Conservation (phyloP, 2,888 invertebrate species). For the Corythucha ciliata region DNA sequence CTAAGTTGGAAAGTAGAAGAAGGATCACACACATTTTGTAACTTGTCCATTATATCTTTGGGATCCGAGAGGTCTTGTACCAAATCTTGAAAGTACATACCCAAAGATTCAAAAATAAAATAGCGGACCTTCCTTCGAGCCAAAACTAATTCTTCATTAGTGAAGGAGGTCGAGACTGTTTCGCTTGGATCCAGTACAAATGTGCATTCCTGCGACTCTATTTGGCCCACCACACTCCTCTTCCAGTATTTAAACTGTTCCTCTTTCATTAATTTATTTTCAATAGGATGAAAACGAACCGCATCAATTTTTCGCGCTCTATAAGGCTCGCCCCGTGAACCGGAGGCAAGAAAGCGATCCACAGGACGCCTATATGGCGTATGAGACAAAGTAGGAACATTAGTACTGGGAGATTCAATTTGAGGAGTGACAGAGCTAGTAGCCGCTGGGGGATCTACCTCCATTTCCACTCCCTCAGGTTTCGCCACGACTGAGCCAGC, state of each 20-base stretch:
- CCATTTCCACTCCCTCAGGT: no score
- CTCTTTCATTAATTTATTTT: conserved; percentile 5
- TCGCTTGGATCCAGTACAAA: conserved; percentile 5
- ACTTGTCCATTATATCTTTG: conserved; percentile 12
- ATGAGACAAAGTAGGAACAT: no score
- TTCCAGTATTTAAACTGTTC: no score
- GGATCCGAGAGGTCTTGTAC: conserved; percentile 8
- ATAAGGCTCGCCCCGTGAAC: no score
- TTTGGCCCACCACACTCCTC: conserved; percentile 6
- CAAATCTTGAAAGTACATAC: conserved; percentile 2
- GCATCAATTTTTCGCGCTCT: background rate
- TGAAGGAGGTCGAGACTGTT: background rate
- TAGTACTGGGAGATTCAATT: no score
- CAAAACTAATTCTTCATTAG: background rate
- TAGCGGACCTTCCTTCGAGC: conserved; percentile 6
- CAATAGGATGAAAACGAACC: conserved; percentile 1
- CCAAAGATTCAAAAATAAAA: conserved; percentile 5
- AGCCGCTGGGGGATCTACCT: no score
- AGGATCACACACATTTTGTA: conserved; percentile 5
- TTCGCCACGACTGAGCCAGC: no score
- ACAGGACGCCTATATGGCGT: no score
- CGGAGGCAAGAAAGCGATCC: no score
- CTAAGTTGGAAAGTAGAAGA: conserved; percentile 12
- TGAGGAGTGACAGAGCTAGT: no score
- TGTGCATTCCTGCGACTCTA: conserved; percentile 8